Evolutionary conservation across 2,888 invertebrate genomes (phyloP).

Genomic region (Autographa gamma): DNA sequence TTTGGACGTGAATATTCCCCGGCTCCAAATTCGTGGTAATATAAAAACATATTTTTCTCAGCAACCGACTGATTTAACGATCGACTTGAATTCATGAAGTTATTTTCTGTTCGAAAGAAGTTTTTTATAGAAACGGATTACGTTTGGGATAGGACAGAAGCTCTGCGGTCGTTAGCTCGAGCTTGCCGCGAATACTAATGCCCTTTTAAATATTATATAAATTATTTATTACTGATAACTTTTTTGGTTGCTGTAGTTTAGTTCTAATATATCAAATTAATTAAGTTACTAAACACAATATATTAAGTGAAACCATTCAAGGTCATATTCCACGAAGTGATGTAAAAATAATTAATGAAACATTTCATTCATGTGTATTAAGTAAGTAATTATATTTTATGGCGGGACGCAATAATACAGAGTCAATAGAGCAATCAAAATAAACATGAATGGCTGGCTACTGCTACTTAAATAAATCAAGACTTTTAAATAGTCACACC

Average conservation of each 20-base stretch:
- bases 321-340: no score
- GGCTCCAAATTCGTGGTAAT: constrained; percentile 25
- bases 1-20: constrained; percentile 44
- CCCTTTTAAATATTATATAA: constrained; percentile 18
- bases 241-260: constrained; percentile 6
- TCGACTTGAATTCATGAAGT: constrained; percentile 41
- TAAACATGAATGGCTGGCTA: no score
- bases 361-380: no score
- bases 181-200: constrained; percentile 37
- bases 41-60: constrained; percentile 52
- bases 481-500: no score
- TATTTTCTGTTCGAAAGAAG: constrained; percentile 17
- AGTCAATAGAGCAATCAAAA: no score
- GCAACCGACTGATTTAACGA: constrained; percentile 47
- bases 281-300: background rate
- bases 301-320: no score
- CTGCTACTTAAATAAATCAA: no score
- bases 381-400: no score
- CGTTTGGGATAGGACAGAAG: constrained; percentile 25
- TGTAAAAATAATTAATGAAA: no score
- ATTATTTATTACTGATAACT: constrained; percentile 24
- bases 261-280: background rate
- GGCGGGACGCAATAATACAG: no score
- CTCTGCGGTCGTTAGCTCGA: constrained; percentile 42
- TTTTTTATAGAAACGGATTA: constrained; percentile 50